These are phyloP conservation scores for Ascaphus truei DNA, from an alignment of 2,113 vertebrate genomes.

Conservation along the genomic window DNA sequence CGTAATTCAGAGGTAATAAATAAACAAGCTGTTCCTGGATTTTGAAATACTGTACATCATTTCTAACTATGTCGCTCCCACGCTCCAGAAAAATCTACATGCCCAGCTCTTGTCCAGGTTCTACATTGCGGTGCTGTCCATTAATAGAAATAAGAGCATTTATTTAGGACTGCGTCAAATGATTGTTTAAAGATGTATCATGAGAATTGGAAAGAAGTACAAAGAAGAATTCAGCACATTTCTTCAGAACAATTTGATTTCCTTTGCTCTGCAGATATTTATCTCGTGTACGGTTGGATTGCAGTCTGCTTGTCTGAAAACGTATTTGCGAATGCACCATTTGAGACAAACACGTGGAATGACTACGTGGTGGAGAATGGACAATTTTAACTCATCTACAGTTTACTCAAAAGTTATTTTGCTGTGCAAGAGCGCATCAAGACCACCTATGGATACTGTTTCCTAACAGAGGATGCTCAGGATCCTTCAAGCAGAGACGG, in stretches of 20 bases:
- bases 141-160: not conserved
- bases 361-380: conserved; percentile 8
- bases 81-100: not conserved
- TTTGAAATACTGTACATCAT: no score
- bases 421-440: conserved; percentile 40
- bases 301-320: conserved; percentile 30
- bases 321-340: conserved; percentile 23
- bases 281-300: conserved; percentile 28
- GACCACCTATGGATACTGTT: conserved; percentile 44
- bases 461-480: conserved; percentile 44
- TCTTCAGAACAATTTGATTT: conserved; percentile 21
- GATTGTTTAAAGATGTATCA: conserved; percentile 10
- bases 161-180: conserved; percentile 15
- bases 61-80: no score
- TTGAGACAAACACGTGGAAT: conserved; percentile 24
- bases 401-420: conserved; percentile 46
- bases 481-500: conserved; percentile 45
- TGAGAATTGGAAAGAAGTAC: conserved; percentile 7
- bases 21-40: no score
- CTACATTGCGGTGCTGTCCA: not conserved
- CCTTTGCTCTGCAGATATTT: conserved; percentile 30
- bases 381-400: conserved; percentile 31
- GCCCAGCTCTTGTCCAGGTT: not conserved
- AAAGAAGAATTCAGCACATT: conserved; percentile 10
- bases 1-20: no score